Evolutionary conservation across 2,888 invertebrate species (phyloP), one percentile per base, ranked within the genome.

Genomic region (Panopea generosa): DNA sequence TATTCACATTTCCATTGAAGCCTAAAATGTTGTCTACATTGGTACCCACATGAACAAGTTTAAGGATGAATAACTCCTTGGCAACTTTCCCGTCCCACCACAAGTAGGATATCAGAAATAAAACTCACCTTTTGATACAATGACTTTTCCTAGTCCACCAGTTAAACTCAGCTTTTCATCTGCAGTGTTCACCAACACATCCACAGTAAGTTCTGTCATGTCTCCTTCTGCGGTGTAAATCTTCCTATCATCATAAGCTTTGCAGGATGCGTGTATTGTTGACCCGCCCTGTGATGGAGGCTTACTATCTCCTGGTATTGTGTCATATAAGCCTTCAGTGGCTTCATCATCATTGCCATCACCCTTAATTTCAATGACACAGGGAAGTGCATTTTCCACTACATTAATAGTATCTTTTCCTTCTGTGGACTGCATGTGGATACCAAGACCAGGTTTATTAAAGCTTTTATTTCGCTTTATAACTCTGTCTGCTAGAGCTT

Each of bases 181-280:
- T 16, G 70, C 55, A 27, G 70, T 38, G 38, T 71, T 66, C 14
- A 76, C 70, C 26, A 76, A 18, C 0, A 70, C 70, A 61, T 76
- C 70, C 6, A 68, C 74, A 2, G 16, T 24, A 4, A 75, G 20
- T 14, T 74, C 74, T 6, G 78, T 70, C 70, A 78, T 74, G 29
- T 78, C 73, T n/a, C 78, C 78, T 38, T 62, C 55, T 1, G 47
- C 61, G 6, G 57, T 60, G 27, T 50, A 67, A 14, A 78, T 59
- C n/a, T 47, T 70, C n/a, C 70, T 56, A 11, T 47, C 47, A 16
- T 61, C 62, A 61, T 61, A 66, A 6, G 45, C 27, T 7, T 29
- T 43, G 29, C 65, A 55, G 2, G 22, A 27, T 11, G 70, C 72
- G 59, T 49, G 38, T 40, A 57, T 14, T 29, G 29, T 45, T 16